Evolutionary conservation across 2,888 invertebrate species (phyloP), one percentile per base, ranked within the genome.

Genomic region (Meandrusa payeni): DNA sequence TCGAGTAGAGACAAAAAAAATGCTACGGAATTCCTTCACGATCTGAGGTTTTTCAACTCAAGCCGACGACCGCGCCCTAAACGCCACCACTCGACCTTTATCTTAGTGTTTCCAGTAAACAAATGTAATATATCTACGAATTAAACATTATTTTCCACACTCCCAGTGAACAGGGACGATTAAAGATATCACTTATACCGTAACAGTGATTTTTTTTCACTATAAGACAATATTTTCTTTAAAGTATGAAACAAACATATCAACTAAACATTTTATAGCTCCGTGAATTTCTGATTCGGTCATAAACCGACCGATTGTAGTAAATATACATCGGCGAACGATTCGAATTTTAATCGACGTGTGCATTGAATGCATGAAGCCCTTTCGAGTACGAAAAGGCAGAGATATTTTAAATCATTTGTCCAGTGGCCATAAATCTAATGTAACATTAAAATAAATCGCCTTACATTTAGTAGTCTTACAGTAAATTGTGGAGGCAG

Each of bases 21-120:
- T 48, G 43, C 50, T 52, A 50, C 55, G 61, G 56, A 70, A 78
- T 77, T 74, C 75, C 68, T 67, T 59, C 76, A 76, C 76, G 72
- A 58, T 52, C 52, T 28, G 46, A 72, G 76, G 72, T 68, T 68
- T 69, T 69, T 76, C 56, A 73, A 73, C 76, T 67, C 68, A 28
- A 17, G 32, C 11, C 32, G 23, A 23, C 24, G 32, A 27, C 26
- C 26, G 20, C 31, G 24, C 45, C 20, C 26, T 31, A 24, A 10
- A 26, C 27, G 12, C 9, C 23, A 7, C 37, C 26, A 28, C 32
- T 41, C 29, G 32, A 41, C 34, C 41, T 29, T 38, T 27, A 43
- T 22, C 37, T 37, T 15, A 36, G 20, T 26, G 24, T 32, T 37
- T 23, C 32, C 27, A n/a, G 11, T 13, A 20, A 37, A 26, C 26